A percentile compares a stretch with the other conserved stretches of the same genome.
Evolutionary conservation across 2,113 vertebrate genomes (phyloP).

Genomic region (Grammomys surdaster): DNA sequence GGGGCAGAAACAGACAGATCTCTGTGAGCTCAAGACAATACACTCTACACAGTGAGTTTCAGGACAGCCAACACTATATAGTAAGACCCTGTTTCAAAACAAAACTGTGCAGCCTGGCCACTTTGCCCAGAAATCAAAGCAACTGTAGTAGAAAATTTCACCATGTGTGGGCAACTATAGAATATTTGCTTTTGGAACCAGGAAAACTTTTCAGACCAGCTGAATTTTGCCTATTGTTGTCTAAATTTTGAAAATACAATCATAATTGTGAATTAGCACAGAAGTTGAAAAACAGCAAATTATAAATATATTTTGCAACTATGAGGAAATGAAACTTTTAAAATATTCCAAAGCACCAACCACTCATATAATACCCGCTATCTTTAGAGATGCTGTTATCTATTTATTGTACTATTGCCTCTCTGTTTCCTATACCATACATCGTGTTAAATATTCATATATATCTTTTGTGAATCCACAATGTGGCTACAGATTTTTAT

Average conservation of each 20-base stretch:
- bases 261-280: constrained; percentile 12
- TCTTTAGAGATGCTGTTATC: neutral
- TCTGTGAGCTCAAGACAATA: neutral
- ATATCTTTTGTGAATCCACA: constrained; percentile 28
- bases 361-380: neutral
- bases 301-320: neutral
- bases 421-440: constrained; percentile 51
- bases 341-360: constrained; percentile 38
- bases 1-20: neutral
- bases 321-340: neutral
- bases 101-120: neutral
- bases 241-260: constrained; percentile 23
- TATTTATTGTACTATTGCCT: neutral
- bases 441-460: neutral
- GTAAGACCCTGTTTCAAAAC: neutral
- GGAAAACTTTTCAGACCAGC: neutral
- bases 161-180: neutral
- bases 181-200: neutral
- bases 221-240: constrained; percentile 20
- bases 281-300: constrained; percentile 27
- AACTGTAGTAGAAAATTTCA: neutral
- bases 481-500: constrained; percentile 31
- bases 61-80: neutral
- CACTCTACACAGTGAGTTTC: neutral
- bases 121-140: neutral